These are phyloP conservation scores for Onychostruthus taczanowskii DNA, from an alignment of 2,113 vertebrate species.

Conservation along the genomic window DNA sequence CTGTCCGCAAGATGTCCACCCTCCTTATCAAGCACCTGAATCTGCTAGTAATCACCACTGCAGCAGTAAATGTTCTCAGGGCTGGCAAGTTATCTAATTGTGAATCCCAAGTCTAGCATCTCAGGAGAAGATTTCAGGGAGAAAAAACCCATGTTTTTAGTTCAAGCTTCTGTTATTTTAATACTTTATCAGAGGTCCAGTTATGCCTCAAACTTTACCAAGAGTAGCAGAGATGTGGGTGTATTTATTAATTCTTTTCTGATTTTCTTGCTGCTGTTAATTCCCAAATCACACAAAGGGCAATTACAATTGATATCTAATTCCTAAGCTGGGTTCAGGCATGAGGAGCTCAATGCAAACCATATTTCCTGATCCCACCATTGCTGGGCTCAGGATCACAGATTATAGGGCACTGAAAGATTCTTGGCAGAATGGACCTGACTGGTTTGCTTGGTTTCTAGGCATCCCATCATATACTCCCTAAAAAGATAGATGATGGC, in stretches of 20 bases:
- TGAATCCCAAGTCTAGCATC: background rate
- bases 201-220: background rate
- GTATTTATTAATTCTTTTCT: background rate
- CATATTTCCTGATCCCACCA: background rate
- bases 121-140: background rate
- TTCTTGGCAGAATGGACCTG: conserved; percentile 13
- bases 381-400: background rate
- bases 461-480: background rate
- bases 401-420: background rate
- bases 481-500: background rate
- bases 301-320: conserved; percentile 47
- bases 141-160: background rate
- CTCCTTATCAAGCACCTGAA: background rate
- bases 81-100: background rate
- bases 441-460: conserved; percentile 12
- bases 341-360: background rate
- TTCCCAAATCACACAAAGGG: conserved; percentile 41
- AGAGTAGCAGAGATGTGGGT: background rate
- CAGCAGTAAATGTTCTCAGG: background rate
- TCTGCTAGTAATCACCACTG: background rate
- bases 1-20: conserved; percentile 26
- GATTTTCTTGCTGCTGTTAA: conserved; percentile 5
- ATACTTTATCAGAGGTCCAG: background rate
- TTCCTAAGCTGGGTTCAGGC: conserved; percentile 26
- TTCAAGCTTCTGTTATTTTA: background rate